Evolutionary conservation across 2,888 invertebrate genomes (phyloP).

Genomic region (Patella depressa): DNA sequence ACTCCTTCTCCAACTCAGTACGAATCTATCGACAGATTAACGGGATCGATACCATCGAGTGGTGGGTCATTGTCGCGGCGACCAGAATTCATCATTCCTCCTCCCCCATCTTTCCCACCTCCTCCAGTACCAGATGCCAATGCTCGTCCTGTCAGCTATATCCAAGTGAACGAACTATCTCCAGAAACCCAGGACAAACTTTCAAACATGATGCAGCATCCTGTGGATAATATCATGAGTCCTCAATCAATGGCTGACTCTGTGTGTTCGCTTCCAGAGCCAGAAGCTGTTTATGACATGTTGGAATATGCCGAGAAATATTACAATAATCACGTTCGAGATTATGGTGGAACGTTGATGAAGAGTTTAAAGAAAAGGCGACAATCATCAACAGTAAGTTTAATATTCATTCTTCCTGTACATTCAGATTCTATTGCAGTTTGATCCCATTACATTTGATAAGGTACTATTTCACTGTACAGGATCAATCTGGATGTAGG

Average conservation of each 20-base stretch:
- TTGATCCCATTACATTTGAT: no score
- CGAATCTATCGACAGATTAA: not conserved
- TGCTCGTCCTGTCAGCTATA: conserved; percentile 11
- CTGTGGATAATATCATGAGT: conserved; percentile 23
- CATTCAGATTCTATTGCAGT: no score
- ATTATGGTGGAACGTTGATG: conserved; percentile 63
- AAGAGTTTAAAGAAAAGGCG: conserved; percentile 63
- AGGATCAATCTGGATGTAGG: no score
- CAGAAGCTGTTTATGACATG: conserved; percentile 79
- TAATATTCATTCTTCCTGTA: no score
- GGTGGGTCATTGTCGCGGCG: not conserved
- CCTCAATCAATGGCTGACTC: conserved; percentile 17
- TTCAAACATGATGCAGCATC: conserved; percentile 38
- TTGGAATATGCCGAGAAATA: conserved; percentile 93
- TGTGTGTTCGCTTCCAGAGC: conserved; percentile 22
- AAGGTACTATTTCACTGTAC: no score
- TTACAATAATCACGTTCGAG: conserved; percentile 83
- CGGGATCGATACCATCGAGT: not conserved
- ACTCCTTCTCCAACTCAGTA: not conserved
- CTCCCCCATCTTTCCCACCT: conserved; percentile 8
- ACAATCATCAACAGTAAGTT: conserved; percentile 54
- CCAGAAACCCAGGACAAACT: conserved; percentile 51
- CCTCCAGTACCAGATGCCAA: conserved; percentile 9
- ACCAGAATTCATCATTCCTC: conserved; percentile 10
- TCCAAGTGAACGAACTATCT: conserved; percentile 41